Conservation (phyloP, 2,113 vertebrate species). For the Zosterops borbonicus region DNA sequence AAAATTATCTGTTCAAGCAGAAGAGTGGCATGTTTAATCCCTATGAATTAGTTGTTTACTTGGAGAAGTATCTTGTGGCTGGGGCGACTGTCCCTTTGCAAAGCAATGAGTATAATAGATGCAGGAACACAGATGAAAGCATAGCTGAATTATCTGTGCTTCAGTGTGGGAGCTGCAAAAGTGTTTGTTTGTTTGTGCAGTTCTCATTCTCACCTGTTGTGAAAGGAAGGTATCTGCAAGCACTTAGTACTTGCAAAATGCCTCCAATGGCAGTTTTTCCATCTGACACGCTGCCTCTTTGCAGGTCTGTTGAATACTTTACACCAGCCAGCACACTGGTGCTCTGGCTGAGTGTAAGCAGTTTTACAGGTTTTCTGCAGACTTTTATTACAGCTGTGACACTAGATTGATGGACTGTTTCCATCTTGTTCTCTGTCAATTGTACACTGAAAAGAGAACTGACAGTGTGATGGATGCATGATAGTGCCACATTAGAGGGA, state of each 20-base stretch:
- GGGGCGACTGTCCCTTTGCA: neutral
- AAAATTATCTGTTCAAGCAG: neutral
- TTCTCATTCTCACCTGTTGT: neutral
- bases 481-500: slow-evolving; percentile 59
- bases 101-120: neutral
- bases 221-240: neutral
- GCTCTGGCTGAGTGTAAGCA: slow-evolving; percentile 58
- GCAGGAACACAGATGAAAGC: neutral
- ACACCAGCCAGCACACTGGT: slow-evolving; percentile 39
- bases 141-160: neutral
- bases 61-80: neutral
- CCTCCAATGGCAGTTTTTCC: slow-evolving; percentile 41
- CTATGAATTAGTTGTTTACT: neutral
- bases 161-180: neutral
- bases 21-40: neutral
- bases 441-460: slow-evolving; percentile 71
- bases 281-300: slow-evolving; percentile 47
- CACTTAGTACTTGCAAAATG: neutral
- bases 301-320: slow-evolving; percentile 58
- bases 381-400: slow-evolving; percentile 77
- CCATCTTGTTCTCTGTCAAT: slow-evolving; percentile 78
- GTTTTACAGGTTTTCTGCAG: slow-evolving; percentile 76
- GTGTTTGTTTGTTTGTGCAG: neutral
- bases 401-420: slow-evolving; percentile 79
- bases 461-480: slow-evolving; percentile 76